These are phyloP conservation scores for Battus philenor DNA, from an alignment of 1,140 invertebrate species.

Conservation along the genomic window DNA sequence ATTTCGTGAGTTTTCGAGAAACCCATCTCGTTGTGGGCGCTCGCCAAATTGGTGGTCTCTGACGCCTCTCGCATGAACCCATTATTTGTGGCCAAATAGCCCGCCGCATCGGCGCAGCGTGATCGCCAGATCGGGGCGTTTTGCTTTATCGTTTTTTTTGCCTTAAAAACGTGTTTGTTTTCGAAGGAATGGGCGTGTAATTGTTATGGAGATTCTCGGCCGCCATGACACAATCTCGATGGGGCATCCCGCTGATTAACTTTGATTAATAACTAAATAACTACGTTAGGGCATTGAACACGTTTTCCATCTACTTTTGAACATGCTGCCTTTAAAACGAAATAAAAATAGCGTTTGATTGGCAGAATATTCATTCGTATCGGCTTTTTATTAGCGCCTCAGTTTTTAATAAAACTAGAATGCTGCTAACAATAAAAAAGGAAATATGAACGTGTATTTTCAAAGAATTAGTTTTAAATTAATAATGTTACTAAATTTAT, in stretches of 20 bases:
- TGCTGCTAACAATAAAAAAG: no score
- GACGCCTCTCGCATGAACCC: constrained; percentile 59
- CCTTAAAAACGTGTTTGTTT: constrained; percentile 64
- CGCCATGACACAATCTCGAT: constrained; percentile 39
- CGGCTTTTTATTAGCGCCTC: no score
- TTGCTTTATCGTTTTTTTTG: constrained; percentile 32
- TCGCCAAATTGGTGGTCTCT: constrained; percentile 65
- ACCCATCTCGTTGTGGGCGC: constrained; percentile 43
- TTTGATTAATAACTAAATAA: constrained; percentile 53
- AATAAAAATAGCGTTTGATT: no score
- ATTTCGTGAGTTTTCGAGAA: constrained; percentile 52
- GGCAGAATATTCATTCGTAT: no score
- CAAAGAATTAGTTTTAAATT: no score
- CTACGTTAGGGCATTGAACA: constrained; percentile 32
- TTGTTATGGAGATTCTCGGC: constrained; percentile 57
- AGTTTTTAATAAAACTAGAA: no score
- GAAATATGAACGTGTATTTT: no score
- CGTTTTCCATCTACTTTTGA: no score
- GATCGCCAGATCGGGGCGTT: constrained; percentile 61
- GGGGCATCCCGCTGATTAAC: constrained; percentile 41
- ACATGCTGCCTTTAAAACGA: no score
- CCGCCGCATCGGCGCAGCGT: constrained; percentile 50
- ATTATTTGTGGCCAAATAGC: constrained; percentile 59
- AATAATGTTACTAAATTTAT: no score
- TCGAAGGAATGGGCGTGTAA: constrained; percentile 55